Conservation (phyloP, 2,113 vertebrate species). For the Todiramphus chloris region DNA sequence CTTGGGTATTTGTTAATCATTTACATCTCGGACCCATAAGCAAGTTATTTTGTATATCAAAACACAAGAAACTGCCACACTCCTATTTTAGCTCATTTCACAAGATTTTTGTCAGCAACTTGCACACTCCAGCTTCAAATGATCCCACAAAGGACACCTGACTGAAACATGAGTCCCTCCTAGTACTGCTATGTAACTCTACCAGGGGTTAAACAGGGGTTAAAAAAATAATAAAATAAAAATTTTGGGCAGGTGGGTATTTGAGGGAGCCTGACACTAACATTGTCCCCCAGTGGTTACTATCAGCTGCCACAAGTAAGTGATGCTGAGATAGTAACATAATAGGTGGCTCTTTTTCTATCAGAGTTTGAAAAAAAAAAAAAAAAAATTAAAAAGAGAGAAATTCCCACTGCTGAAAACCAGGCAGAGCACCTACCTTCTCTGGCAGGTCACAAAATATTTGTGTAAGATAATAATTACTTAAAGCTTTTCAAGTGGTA, state of each 20-base stretch:
- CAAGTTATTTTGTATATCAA: background rate
- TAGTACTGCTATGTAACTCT: background rate
- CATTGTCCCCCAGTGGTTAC: accelerated
- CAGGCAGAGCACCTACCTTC: background rate
- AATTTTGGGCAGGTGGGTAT: background rate
- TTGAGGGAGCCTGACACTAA: background rate
- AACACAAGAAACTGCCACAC: background rate
- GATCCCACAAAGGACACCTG: background rate
- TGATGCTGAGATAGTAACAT: background rate
- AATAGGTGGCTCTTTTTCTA: background rate
- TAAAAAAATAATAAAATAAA: background rate
- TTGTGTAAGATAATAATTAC: background rate
- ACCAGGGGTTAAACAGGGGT: background rate
- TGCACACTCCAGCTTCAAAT: background rate
- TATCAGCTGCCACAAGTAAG: background rate
- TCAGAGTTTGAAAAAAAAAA: background rate
- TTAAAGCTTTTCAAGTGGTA: background rate
- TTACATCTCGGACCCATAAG: background rate
- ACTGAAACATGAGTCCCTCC: background rate
- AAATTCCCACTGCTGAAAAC: background rate
- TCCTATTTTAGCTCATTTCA: background rate
- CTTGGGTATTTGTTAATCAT: background rate
- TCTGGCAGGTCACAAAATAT: background rate
- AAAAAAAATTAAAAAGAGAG: background rate
- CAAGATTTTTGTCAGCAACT: background rate